Conservation (phyloP, 2,888 invertebrate species). For the Macaria liturata region DNA sequence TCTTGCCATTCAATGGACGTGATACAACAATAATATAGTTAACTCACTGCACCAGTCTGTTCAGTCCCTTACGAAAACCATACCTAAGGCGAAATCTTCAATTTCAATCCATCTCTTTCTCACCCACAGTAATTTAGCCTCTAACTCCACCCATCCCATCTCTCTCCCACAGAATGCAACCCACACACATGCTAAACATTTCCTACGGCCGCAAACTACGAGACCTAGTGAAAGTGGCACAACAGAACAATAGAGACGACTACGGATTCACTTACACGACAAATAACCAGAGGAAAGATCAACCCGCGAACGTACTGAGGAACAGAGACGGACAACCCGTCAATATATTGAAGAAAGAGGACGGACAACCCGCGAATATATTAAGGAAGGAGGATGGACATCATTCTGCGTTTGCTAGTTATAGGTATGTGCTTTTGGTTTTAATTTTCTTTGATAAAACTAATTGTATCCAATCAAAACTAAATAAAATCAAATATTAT, state of each 20-base stretch:
- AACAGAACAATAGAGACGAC: conserved; percentile 30
- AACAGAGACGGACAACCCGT: conserved; percentile 56
- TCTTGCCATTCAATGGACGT: no score
- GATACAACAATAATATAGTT: no score
- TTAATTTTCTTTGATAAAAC: no score
- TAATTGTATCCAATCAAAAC: no score
- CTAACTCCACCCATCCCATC: no score
- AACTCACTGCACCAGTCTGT: no score
- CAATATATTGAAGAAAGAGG: conserved; percentile 54
- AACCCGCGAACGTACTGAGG: conserved; percentile 52
- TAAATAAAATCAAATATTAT: no score
- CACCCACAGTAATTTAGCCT: background rate
- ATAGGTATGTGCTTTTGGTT: conserved; percentile 50
- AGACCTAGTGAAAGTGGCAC: conserved; percentile 18
- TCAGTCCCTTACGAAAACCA: no score
- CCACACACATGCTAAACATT: conserved; percentile 66
- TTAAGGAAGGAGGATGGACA: conserved; percentile 63
- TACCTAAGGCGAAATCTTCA: no score
- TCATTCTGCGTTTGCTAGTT: conserved; percentile 75
- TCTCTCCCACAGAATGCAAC: conserved; percentile 61
- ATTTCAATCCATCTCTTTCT: background rate
- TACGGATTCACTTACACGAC: conserved; percentile 40
- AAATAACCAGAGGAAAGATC: conserved; percentile 54
- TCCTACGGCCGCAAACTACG: conserved; percentile 73
- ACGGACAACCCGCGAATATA: conserved; percentile 52